Conservation (phyloP, 2,113 vertebrate species). For the Heliornis fulica region DNA sequence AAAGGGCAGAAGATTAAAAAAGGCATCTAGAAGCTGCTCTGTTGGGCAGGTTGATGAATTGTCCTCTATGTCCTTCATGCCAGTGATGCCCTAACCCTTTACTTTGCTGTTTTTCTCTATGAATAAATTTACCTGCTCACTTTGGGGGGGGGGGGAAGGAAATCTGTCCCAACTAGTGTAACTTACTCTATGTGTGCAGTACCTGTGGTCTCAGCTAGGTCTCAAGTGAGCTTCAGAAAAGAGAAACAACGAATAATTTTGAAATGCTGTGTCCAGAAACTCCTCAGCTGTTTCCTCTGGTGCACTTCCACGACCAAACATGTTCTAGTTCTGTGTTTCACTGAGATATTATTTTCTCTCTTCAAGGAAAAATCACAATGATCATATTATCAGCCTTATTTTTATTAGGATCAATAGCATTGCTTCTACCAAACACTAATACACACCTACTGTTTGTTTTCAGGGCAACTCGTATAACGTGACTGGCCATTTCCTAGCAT, state of each 20-base stretch:
- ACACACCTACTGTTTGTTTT: not conserved
- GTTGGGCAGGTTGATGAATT: not conserved
- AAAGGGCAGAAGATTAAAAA: not conserved
- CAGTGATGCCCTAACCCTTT: not conserved
- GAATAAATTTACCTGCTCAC: not conserved
- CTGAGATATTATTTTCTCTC: not conserved
- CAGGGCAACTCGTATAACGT: not conserved
- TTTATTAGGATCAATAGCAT: not conserved
- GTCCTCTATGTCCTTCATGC: rapidly evolving
- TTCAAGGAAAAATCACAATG: not conserved
- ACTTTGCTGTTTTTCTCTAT: rapidly evolving
- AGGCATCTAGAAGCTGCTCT: not conserved
- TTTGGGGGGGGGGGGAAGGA: too few relatives aligned
- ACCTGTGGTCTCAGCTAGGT: not conserved
- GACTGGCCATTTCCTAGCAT: not conserved
- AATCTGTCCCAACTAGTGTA: not conserved
- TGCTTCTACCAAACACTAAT: not conserved
- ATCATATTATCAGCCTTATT: not conserved
- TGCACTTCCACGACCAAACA: not conserved
- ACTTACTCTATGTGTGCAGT: not conserved
- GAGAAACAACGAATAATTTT: not conserved
- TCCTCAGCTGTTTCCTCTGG: not conserved
- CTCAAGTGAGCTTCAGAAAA: not conserved
- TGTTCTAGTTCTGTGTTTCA: not conserved
- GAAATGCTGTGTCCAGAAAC: not conserved